Conservation (phyloP, 2,113 vertebrate species). For the Pristiophorus japonicus region DNA sequence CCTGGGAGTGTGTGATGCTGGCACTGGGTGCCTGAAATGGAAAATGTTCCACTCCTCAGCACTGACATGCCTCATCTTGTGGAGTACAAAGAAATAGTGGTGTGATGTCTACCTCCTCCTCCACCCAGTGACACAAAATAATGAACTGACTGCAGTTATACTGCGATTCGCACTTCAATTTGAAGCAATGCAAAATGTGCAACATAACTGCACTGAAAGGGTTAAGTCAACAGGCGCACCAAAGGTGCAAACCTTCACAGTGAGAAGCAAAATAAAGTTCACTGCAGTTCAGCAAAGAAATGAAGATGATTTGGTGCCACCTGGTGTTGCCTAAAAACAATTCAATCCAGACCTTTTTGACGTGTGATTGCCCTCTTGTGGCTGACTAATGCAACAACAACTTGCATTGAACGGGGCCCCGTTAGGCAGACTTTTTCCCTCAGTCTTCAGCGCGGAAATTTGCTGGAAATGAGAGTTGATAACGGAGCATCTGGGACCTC, state of each 20-base stretch:
- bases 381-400: background rate
- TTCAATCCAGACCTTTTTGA: background rate
- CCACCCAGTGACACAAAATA: background rate
- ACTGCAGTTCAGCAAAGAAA: background rate
- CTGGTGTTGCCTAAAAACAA: background rate
- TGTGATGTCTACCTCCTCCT: background rate
- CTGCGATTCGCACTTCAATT: background rate
- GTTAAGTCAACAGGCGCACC: background rate
- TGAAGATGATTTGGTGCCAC: background rate
- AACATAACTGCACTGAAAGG: background rate
- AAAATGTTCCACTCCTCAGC: background rate
- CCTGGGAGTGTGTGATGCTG: background rate
- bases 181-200: background rate
- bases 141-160: background rate
- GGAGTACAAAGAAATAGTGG: background rate
- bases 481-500: background rate
- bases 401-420: too few species aligned
- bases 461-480: background rate
- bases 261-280: background rate
- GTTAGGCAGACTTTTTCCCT: background rate
- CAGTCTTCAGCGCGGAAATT: background rate
- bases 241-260: background rate
- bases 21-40: too few species aligned
- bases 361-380: background rate
- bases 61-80: background rate